Evolutionary conservation across 64 coral and sea anemone genomes (phyloP).

Genomic region (Hydrozoanthus tunicans): DNA sequence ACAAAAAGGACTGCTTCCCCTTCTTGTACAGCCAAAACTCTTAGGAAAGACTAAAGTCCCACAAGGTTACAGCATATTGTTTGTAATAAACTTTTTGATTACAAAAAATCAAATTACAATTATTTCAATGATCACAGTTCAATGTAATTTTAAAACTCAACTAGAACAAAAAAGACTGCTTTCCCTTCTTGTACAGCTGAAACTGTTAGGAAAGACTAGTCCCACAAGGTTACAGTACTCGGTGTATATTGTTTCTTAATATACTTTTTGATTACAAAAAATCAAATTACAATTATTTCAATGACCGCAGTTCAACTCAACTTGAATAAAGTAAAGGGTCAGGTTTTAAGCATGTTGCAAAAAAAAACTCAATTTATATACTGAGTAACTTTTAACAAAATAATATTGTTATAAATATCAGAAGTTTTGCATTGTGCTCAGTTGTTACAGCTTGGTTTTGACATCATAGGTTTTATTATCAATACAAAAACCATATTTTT

Average conservation of each 20-base stretch:
- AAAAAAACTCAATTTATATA: conserved; percentile 14
- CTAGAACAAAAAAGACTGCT: conserved; percentile 29
- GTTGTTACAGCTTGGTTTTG: conserved; percentile 41
- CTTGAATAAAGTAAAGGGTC: conserved; percentile 9
- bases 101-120: conserved; percentile 45
- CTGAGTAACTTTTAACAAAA: conserved; percentile 30
- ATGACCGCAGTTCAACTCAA: conserved; percentile 26
- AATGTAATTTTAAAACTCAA: conserved; percentile 29
- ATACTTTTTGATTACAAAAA: conserved; percentile 29
- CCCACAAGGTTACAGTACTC: conserved; percentile 15
- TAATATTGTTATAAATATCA: conserved; percentile 36
- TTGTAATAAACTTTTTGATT: conserved; percentile 13
- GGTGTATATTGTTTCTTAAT: neutral
- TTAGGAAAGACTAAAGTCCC: conserved; percentile 35
- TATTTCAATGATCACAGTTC: neutral
- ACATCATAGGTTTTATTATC: conserved; percentile 32
- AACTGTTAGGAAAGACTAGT: conserved; percentile 30
- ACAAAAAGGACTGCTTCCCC: conserved; percentile 30
- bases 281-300: conserved; percentile 36
- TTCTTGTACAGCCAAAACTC: conserved; percentile 22
- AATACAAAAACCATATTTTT: conserved; percentile 34
- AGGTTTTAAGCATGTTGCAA: conserved; percentile 22
- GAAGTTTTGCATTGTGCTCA: conserved; percentile 32
- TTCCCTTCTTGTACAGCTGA: conserved; percentile 18
- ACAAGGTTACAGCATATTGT: conserved; percentile 36